Percentiles rank a stretch among this genome's conserved stretches.
Conservation (phyloP, 2,888 invertebrate species). For the Lithodes maja region DNA sequence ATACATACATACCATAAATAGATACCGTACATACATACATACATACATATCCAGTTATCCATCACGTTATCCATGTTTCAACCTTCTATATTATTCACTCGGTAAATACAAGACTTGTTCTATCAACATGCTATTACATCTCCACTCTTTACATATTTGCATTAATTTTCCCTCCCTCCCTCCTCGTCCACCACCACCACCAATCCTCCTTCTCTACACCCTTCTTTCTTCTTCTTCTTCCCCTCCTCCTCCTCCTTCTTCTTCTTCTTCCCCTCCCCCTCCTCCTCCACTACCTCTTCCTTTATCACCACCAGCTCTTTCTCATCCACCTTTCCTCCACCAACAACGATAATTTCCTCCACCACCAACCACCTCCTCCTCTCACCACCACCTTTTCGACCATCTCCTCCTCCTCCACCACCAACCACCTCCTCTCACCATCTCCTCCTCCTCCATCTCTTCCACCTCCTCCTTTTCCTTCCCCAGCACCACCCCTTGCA, state of each 20-base stretch:
- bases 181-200: not conserved
- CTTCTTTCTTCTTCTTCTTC: not conserved
- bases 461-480: not conserved
- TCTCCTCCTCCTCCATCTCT: not conserved
- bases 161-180: not conserved
- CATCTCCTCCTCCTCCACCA: not conserved
- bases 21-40: no score
- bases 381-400: not conserved
- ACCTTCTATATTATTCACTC: no score
- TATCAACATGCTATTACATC: not conserved
- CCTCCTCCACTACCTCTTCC: not conserved
- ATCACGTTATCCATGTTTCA: no score
- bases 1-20: no score
- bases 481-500: not conserved
- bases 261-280: not conserved
- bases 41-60: no score
- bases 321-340: conserved; percentile 2
- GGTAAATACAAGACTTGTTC: not conserved
- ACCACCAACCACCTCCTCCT: not conserved
- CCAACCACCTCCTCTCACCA: not conserved
- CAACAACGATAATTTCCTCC: not conserved
- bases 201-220: no score
- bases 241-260: not conserved
- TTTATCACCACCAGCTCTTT: not conserved
- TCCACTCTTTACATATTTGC: not conserved